Percentiles rank a stretch among this genome's conserved stretches.
These are phyloP conservation scores for Helogale parvula DNA, from an alignment of 2,113 vertebrate genomes.

Conservation along the genomic window DNA sequence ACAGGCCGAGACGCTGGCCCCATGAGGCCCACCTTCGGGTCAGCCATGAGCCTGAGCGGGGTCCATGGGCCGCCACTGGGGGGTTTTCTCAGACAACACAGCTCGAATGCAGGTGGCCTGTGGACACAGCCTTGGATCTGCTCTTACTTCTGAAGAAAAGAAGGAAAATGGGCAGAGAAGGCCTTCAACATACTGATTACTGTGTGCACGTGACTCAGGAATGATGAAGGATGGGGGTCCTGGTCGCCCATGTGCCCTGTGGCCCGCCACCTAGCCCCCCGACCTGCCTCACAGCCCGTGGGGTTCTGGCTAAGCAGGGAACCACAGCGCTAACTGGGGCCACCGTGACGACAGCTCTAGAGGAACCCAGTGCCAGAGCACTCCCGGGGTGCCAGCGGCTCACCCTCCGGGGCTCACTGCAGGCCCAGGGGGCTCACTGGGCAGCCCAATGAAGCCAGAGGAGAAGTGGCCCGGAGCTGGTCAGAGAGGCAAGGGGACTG, in stretches of 20 bases:
- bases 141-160: not conserved
- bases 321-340: not conserved
- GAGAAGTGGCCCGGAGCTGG: fast-evolving
- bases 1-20: not conserved
- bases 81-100: not conserved
- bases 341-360: conserved; percentile 1
- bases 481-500: not conserved
- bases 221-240: fast-evolving
- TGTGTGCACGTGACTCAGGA: not conserved
- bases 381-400: fast-evolving
- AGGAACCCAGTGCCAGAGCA: not conserved
- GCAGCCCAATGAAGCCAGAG: not conserved
- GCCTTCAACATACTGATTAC: fast-evolving
- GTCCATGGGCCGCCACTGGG: not conserved
- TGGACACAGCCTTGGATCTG: not conserved
- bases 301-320: not conserved
- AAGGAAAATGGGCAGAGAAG: not conserved
- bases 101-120: no score
- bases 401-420: not conserved
- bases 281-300: fast-evolving
- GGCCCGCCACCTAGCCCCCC: fast-evolving
- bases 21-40: not conserved
- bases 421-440: fast-evolving
- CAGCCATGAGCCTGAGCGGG: fast-evolving
- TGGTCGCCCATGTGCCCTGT: not conserved